These are phyloP conservation scores for Parazoanthus swiftii DNA, from an alignment of 92 coral and sea anemone species.

Conservation along the genomic window DNA sequence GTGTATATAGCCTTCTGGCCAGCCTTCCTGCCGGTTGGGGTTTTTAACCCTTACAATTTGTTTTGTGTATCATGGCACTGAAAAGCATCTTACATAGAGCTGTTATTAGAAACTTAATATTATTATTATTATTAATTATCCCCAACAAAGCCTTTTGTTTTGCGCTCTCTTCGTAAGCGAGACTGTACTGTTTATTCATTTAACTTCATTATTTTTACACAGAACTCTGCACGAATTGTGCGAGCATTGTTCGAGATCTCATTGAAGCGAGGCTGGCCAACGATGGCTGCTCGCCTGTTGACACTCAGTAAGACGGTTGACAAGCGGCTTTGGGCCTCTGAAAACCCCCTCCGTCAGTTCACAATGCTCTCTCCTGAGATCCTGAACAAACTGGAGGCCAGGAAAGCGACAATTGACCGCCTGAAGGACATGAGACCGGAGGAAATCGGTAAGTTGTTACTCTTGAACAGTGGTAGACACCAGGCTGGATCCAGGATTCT, in stretches of 20 bases:
- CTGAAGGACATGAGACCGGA: conserved; percentile 83
- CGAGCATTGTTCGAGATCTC: conserved; percentile 94
- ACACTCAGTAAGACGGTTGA: conserved; percentile 86
- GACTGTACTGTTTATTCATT: neutral
- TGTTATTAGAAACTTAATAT: too few relatives aligned
- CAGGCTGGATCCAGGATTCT: too few relatives aligned
- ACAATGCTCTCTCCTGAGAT: conserved; percentile 76
- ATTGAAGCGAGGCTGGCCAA: conserved; percentile 79
- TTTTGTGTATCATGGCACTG: too few relatives aligned
- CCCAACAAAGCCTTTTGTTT: too few relatives aligned
- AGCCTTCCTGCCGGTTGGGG: too few relatives aligned
- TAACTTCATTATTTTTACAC: neutral
- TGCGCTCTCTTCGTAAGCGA: too few relatives aligned
- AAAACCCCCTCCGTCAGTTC: conserved; percentile 92
- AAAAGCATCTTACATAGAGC: too few relatives aligned
- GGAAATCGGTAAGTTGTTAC: conserved; percentile 73
- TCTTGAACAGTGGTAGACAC: too few relatives aligned
- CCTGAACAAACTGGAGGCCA: conserved; percentile 73
- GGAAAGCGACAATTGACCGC: conserved; percentile 63
- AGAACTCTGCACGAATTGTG: conserved; percentile 94
- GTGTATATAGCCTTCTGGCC: too few relatives aligned
- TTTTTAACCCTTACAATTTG: too few relatives aligned
- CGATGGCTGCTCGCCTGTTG: conserved; percentile 76
- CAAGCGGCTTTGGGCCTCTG: conserved; percentile 82
- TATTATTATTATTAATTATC: too few relatives aligned